A percentile compares a stretch with the other conserved stretches of the same genome.
These are phyloP conservation scores for Acleris cristana DNA, from an alignment of 2,888 invertebrate species.

Conservation along the genomic window DNA sequence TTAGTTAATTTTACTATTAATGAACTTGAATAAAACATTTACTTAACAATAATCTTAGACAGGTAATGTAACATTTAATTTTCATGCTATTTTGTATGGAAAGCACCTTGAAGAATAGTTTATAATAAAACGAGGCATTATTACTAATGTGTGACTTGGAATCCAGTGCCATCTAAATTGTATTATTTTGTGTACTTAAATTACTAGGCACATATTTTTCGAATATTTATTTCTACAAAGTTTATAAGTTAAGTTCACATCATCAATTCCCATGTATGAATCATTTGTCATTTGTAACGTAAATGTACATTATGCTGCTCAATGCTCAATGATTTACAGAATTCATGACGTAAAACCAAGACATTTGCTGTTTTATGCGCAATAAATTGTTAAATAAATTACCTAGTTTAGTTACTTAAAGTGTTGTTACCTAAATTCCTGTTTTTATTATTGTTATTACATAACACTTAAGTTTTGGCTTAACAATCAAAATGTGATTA, in stretches of 20 bases:
- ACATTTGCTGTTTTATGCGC: not conserved
- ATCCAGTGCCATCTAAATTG: conserved; percentile 30
- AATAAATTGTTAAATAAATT: not conserved
- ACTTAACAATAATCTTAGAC: too few species aligned
- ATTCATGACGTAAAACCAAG: too few species aligned
- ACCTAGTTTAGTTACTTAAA: not conserved
- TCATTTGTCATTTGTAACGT: too few species aligned
- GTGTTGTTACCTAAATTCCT: conserved; percentile 3
- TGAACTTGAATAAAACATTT: too few species aligned
- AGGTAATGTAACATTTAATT: too few species aligned
- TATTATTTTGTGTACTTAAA: conserved; percentile 24
- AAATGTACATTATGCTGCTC: too few species aligned
- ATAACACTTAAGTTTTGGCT: too few species aligned
- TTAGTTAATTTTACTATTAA: too few species aligned
- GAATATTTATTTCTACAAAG: conserved; percentile 10
- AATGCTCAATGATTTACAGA: too few species aligned
- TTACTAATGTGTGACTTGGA: conserved; percentile 5
- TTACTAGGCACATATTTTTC: conserved; percentile 16
- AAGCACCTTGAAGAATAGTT: not conserved
- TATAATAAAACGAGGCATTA: conserved; percentile 18
- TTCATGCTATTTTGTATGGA: too few species aligned
- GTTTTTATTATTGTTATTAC: not conserved
- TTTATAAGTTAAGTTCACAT: too few species aligned
- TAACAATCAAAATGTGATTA: conserved; percentile 24
- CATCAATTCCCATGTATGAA: too few species aligned